Conservation (phyloP, 2,113 vertebrate genomes). For the Semnornis frantzii region DNA sequence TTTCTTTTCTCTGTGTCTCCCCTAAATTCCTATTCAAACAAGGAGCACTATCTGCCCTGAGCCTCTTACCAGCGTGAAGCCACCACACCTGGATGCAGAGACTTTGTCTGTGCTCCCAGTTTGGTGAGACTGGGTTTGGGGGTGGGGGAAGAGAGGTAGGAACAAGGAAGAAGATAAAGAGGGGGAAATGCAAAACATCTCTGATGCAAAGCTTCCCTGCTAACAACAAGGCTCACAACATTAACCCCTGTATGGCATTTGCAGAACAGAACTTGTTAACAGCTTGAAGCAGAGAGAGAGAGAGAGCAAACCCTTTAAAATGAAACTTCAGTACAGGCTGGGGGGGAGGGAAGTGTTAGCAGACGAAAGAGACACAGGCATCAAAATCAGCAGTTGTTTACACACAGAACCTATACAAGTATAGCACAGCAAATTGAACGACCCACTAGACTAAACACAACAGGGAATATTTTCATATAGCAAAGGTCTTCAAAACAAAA, state of each 20-base stretch:
- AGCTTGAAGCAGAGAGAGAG: neutral
- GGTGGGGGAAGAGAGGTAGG: neutral
- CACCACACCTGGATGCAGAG: neutral
- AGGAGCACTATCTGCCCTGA: neutral
- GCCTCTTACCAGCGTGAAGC: neutral
- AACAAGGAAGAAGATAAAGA: neutral
- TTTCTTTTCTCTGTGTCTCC: neutral
- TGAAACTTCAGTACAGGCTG: neutral
- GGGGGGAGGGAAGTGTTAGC: rapidly evolving
- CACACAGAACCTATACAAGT: neutral
- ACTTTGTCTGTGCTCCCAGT: neutral
- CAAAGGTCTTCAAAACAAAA: neutral
- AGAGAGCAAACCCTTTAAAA: neutral
- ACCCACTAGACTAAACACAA: neutral
- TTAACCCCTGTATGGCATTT: neutral
- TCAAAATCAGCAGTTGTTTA: neutral
- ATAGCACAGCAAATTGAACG: neutral
- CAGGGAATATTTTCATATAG: neutral
- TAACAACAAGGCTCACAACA: neutral
- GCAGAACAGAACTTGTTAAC: neutral
- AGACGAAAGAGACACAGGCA: neutral
- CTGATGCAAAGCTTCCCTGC: neutral
- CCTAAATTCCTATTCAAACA: neutral
- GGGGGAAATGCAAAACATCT: neutral
- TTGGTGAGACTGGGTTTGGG: neutral